A percentile compares a stretch with the other conserved stretches of the same genome.
phyloP scores from a whole-genome alignment of 2,113 vertebrate species.

The Tetrax tetrax region DNA sequence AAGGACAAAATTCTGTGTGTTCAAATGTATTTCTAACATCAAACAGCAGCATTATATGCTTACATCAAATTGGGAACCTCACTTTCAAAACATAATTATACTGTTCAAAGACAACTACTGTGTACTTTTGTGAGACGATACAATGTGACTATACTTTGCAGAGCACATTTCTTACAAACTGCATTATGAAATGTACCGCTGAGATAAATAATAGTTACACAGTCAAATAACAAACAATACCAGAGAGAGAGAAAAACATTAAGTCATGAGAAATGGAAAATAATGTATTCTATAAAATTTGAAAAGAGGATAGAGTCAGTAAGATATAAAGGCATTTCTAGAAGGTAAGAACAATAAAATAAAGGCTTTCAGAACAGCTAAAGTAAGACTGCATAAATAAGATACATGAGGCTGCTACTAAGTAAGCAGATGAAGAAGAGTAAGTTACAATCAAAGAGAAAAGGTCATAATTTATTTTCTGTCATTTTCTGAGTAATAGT shows the following conservation, averaged over 20 bases:
- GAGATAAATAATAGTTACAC: slow-evolving; percentile 38
- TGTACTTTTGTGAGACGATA: slow-evolving; percentile 8
- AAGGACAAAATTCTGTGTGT: slow-evolving; percentile 11
- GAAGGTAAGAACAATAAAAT: background rate
- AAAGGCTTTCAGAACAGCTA: background rate
- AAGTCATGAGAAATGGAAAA: background rate
- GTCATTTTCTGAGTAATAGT: background rate
- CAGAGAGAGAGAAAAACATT: background rate
- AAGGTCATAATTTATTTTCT: background rate
- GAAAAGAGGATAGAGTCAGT: background rate
- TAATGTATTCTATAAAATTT: background rate
- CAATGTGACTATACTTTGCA: background rate
- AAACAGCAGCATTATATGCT: background rate
- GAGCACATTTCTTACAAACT: background rate
- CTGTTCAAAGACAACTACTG: slow-evolving; percentile 28
- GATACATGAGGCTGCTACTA: background rate
- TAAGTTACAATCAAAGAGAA: background rate
- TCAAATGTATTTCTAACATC: slow-evolving; percentile 1
- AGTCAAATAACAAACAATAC: slow-evolving; percentile 37
- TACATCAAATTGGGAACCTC: background rate
- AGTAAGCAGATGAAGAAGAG: background rate
- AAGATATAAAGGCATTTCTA: background rate
- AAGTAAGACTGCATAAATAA: background rate
- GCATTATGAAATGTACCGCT: background rate
- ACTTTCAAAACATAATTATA: slow-evolving; percentile 47